Conservation (phyloP, 2,888 invertebrate genomes). For the Cancer borealis region DNA sequence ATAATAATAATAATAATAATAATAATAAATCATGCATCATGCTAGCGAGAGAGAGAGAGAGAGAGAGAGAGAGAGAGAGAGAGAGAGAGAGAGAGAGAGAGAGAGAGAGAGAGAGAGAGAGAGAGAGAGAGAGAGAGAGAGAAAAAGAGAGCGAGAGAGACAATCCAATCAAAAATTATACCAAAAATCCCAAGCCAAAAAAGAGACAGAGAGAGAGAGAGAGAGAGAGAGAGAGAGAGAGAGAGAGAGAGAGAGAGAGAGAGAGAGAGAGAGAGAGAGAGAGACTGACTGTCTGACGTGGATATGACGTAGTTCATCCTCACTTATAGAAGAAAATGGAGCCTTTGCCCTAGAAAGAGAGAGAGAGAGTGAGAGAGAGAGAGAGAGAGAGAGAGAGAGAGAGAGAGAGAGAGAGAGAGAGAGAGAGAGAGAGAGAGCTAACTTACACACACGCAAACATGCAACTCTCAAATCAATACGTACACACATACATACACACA, state of each 20-base stretch:
- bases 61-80: constrained; percentile 57
- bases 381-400: constrained; percentile 49
- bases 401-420: constrained; percentile 50
- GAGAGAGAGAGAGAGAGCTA: constrained; percentile 47
- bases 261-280: constrained; percentile 55
- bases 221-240: constrained; percentile 56
- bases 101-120: constrained; percentile 59
- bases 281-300: no score
- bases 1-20: constrained; percentile 37
- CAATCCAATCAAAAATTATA: not conserved
- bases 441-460: not conserved
- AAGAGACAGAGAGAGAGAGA: constrained; percentile 25
- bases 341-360: constrained; percentile 54
- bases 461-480: not conserved
- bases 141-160: constrained; percentile 58
- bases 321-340: no score
- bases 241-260: constrained; percentile 65
- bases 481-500: constrained; percentile 3
- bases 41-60: constrained; percentile 40
- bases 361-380: constrained; percentile 35
- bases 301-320: no score
- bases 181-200: not conserved
- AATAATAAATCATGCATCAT: not conserved
- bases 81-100: constrained; percentile 57
- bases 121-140: constrained; percentile 48